Evolutionary conservation across 2,113 vertebrate species (phyloP).

Genomic region (Prinia subflava): DNA sequence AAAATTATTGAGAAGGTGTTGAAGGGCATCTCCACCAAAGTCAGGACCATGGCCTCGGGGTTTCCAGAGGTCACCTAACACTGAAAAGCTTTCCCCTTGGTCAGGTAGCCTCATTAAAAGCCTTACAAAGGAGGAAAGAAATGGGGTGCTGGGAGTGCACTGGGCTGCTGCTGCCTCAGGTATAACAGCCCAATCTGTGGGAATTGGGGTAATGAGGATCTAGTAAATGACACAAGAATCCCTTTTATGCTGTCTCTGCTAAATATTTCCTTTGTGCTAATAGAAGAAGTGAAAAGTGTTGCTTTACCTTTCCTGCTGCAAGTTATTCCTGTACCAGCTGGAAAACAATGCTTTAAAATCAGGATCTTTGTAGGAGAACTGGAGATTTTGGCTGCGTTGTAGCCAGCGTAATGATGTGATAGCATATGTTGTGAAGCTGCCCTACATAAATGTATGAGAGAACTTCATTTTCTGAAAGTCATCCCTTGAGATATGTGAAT

Average conservation of each 20-base stretch:
- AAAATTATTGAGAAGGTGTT: neutral
- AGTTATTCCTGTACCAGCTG: neutral
- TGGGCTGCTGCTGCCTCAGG: neutral
- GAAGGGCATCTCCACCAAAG: neutral
- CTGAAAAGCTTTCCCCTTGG: neutral
- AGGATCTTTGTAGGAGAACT: neutral
- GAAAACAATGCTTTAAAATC: neutral
- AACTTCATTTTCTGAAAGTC: neutral
- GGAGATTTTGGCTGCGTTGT: neutral
- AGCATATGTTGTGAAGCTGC: neutral
- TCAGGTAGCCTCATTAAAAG: neutral
- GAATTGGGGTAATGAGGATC: neutral
- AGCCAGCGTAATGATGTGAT: neutral
- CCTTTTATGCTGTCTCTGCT: neutral
- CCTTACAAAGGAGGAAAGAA: neutral
- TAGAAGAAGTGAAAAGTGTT: neutral
- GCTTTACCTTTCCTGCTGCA: neutral
- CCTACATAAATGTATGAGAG: neutral
- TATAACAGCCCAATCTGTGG: rapidly evolving
- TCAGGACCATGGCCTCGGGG: neutral
- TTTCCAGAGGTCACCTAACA: neutral
- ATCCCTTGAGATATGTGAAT: neutral
- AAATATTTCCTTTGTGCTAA: neutral
- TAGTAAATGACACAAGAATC: neutral
- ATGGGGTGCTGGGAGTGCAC: neutral